Evolutionary conservation across 2,113 vertebrate species (phyloP), one percentile per base, ranked within the genome.

Genomic region (Trochalopteron elliotii): DNA sequence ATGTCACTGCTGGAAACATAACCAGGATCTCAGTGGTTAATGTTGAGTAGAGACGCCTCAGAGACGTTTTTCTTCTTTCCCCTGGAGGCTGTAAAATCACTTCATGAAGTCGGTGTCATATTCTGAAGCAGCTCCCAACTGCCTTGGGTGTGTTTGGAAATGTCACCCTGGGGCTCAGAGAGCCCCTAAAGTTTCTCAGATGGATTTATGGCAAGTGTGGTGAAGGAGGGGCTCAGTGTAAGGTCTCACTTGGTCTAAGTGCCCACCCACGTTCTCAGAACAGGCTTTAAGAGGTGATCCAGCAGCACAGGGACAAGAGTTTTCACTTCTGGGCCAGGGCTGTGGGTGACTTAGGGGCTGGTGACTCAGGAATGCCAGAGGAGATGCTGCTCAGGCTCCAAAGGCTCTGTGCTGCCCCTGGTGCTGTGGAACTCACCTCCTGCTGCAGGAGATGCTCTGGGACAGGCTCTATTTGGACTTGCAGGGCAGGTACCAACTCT

Each of bases 321-420:
- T 81, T 47, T 64, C 68, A 28, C 44, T 83, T 56, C 40, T 23
- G 52, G 53, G 42, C 44, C 1, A 5, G 47, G 64, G 47, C 87
- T 93, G 52, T 59, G 47, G 27, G 31, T 79, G 49, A 19, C 35
- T 91, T 35, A 4, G 5, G 28, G 44, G 69, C 70, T 63, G 64
- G 27, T 0, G 1, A 21, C 39, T 40, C 0, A 0, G 56, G 42
- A 0, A 9, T 76, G 65, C 47, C 0, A 0, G 33, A 47, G 83
- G 70, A 74, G 75, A 8, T 50, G 47, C 50, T 89, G 81, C 69
- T 79, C 30, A 44, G 47, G 60, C 52, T 53, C 44, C 15, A 3
- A 24, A 88, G 56, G 50, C 42, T 68, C 67, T 14, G 22, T 42
- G 65, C 81, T 49, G 69, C 25, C 2, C 25, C 2, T 3, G 23